A percentile compares a stretch with the other conserved stretches of the same genome.
These are phyloP conservation scores for Archocentrus centrarchus DNA, from an alignment of 2,113 vertebrate genomes.

Conservation along the genomic window DNA sequence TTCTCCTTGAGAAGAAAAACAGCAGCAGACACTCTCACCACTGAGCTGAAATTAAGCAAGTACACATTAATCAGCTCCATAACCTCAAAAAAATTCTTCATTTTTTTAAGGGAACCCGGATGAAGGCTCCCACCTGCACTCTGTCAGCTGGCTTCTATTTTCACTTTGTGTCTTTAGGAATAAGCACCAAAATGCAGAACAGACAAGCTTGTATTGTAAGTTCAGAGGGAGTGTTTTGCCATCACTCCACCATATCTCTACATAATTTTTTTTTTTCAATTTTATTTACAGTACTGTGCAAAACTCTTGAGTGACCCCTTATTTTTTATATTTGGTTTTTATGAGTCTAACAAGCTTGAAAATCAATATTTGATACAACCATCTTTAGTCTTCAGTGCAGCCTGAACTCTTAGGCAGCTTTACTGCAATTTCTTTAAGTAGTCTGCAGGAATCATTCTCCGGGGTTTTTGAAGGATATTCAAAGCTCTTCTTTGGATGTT, in stretches of 20 bases:
- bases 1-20: no score
- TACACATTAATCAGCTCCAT: no score
- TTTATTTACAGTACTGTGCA: not conserved
- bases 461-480: no score
- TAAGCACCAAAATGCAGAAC: not conserved
- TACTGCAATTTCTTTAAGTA: not conserved
- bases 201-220: not conserved
- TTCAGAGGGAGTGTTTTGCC: not conserved
- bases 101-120: no score
- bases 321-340: not conserved
- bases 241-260: not conserved
- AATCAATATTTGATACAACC: not conserved
- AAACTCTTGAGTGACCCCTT: not conserved
- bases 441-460: not conserved
- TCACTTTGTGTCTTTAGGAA: not conserved
- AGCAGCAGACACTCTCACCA: no score
- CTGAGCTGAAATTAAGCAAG: no score
- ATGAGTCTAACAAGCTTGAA: not conserved
- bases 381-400: not conserved
- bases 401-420: not conserved
- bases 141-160: not conserved
- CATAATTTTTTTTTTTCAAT: rapidly evolving
- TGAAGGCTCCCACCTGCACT: no score
- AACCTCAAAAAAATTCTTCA: no score
- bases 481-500: no score